Percentiles rank a stretch among this genome's conserved stretches.
phyloP scores from a whole-genome alignment of 2,797 vertebrate species.

The Hippoglossus hippoglossus region DNA sequence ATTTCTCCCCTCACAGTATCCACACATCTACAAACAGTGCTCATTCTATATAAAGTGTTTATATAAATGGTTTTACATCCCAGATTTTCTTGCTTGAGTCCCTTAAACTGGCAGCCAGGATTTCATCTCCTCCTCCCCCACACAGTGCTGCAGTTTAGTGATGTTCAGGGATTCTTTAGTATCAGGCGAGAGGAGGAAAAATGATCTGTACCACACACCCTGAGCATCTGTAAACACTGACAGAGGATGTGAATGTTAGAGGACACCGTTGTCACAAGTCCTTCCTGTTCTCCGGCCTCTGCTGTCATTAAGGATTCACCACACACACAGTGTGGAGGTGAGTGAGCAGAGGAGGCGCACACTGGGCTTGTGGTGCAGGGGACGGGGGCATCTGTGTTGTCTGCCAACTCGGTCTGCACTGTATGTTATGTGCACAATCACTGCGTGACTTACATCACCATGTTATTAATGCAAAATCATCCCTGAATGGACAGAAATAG shows the following conservation, averaged over 20 bases:
- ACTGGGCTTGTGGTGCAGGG: conserved; percentile 14
- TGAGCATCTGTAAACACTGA: conserved; percentile 52
- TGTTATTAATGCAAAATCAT: no score
- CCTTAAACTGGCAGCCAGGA: background rate
- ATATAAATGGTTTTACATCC: background rate
- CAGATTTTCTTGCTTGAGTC: background rate
- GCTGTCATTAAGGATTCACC: conserved; percentile 65
- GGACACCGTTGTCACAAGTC: conserved; percentile 62
- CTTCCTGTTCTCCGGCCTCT: conserved; percentile 60
- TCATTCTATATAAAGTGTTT: conserved; percentile 3
- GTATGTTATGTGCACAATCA: conserved; percentile 17
- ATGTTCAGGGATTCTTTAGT: conserved; percentile 7
- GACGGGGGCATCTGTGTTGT: conserved; percentile 37
- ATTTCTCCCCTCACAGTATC: no score
- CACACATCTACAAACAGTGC: background rate
- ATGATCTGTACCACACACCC: conserved; percentile 33
- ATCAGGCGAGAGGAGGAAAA: conserved; percentile 14
- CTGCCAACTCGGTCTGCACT: conserved; percentile 39
- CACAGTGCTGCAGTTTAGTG: background rate
- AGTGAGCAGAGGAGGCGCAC: conserved; percentile 48
- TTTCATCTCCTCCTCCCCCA: background rate
- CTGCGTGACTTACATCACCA: conserved; percentile 27
- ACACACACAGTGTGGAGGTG: conserved; percentile 40
- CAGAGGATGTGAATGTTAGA: conserved; percentile 65
- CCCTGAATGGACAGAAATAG: no score